These are phyloP conservation scores for Nephila pilipes DNA, from an alignment of 1,140 invertebrate genomes.

Conservation along the genomic window DNA sequence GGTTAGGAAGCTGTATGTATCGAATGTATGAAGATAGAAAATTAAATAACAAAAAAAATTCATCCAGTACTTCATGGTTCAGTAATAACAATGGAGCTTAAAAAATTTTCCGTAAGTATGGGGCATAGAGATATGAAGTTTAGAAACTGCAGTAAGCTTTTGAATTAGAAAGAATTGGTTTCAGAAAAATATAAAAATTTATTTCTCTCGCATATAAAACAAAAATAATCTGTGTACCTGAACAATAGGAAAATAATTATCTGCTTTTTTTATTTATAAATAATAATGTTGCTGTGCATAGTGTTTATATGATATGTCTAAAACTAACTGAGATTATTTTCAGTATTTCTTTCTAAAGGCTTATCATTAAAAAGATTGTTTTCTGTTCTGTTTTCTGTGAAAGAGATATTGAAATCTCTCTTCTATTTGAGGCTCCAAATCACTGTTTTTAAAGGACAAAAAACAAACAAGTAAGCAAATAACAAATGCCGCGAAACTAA, in stretches of 20 bases:
- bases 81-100: constrained; percentile 1
- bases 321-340: neutral
- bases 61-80: constrained; percentile 9
- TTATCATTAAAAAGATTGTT: neutral
- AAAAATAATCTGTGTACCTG: neutral
- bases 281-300: neutral
- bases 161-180: neutral
- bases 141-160: neutral
- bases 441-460: constrained; percentile 22
- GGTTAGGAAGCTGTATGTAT: neutral
- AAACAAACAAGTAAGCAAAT: constrained; percentile 24
- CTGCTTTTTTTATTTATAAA: neutral
- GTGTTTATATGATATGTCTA: neutral
- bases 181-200: neutral
- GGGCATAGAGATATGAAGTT: neutral
- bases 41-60: neutral
- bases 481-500: constrained; percentile 1
- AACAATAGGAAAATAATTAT: constrained; percentile 11
- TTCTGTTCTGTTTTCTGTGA: neutral
- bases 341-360: neutral
- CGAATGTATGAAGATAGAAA: neutral
- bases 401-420: constrained; percentile 32
- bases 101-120: neutral
- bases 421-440: neutral
- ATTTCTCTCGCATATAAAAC: neutral